Percentiles rank a stretch among this genome's conserved stretches.
phyloP scores from a whole-genome alignment of 2,113 vertebrate species.

The Macrotis lagotis region DNA sequence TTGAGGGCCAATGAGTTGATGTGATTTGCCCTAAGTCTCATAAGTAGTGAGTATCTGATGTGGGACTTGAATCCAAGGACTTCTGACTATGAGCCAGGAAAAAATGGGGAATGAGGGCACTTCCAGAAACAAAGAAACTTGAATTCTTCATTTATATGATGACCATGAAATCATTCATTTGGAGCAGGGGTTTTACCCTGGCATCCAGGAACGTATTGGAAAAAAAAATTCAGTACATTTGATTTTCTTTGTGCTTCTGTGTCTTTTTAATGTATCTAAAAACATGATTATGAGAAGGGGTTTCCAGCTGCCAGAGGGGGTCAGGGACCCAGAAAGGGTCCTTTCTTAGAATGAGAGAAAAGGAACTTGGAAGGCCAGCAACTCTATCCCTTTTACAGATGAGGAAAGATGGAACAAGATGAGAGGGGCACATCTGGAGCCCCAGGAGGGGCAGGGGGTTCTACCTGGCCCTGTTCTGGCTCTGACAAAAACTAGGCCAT shows the following conservation, averaged over 20 bases:
- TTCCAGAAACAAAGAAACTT: background rate
- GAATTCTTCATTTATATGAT: background rate
- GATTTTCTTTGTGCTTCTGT: background rate
- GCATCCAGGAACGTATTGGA: background rate
- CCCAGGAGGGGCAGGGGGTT: background rate
- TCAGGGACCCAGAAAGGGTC: background rate
- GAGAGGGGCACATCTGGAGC: too few relatives aligned
- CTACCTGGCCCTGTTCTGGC: background rate
- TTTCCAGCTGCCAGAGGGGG: too few relatives aligned
- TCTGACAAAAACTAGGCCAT: background rate
- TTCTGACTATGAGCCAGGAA: background rate
- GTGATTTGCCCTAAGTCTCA: background rate
- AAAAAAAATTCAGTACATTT: background rate
- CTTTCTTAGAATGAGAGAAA: background rate
- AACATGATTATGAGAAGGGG: background rate
- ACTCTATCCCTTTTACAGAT: background rate
- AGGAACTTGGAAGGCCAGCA: background rate
- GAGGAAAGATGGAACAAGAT: background rate
- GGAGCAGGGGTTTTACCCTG: background rate
- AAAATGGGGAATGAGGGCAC: background rate
- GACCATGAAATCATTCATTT: background rate
- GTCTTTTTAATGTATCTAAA: background rate
- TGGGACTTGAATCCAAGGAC: background rate
- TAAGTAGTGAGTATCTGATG: background rate
- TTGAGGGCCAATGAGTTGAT: background rate